Conservation (phyloP, 2,797 vertebrate species). For the Phoeniculus purpureus region DNA sequence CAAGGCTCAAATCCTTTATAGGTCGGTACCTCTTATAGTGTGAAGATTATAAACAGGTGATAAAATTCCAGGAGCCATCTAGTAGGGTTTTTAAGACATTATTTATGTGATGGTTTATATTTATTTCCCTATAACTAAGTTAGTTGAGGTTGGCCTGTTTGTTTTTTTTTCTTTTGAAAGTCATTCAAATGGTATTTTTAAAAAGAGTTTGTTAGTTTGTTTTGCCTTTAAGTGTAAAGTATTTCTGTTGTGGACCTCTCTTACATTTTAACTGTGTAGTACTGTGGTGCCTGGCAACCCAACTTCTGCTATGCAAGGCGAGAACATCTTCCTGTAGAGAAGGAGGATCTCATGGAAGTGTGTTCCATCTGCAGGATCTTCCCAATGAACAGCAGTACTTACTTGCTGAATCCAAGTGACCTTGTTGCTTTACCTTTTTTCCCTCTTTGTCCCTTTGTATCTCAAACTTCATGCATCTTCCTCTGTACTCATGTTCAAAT, state of each 20-base stretch:
- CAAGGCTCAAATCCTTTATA: neutral
- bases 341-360: neutral
- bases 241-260: neutral
- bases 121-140: neutral
- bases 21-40: neutral
- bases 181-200: neutral
- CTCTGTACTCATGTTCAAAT: neutral
- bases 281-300: neutral
- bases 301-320: neutral
- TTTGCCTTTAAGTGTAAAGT: neutral
- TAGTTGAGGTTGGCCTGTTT: neutral
- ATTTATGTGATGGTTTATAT: neutral
- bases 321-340: neutral
- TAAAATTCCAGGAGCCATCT: neutral
- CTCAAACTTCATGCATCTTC: fast-evolving
- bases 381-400: neutral
- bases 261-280: neutral
- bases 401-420: neutral
- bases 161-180: neutral
- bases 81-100: neutral
- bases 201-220: neutral
- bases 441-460: neutral
- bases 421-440: neutral
- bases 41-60: neutral
- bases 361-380: neutral